Base-by-base conservation (phyloP, 2,113 vertebrate species). In the Chamaetylas fuelleborni region DNA sequence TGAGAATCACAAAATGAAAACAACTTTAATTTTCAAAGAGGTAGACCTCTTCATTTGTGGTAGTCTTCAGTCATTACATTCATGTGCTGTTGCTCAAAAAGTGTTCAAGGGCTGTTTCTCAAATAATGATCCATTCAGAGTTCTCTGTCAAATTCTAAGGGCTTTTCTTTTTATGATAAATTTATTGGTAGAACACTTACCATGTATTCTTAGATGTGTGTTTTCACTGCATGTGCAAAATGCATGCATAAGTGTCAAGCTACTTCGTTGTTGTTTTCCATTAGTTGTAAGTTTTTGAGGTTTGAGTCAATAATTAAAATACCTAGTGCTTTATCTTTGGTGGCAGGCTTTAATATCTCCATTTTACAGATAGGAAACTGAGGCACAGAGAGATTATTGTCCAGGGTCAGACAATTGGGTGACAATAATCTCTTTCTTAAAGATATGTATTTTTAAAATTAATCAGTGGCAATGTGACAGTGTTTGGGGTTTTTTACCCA, bases 361-460 rank as follows among this genome's bases (percentile, higher is more conserved):
- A 7, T 85, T 93, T 93, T 91, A 70, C 78, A 83, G 78, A 85
- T 77, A 54, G 90, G 78, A 90, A 86, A 73, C 58, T 85, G 83
- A 91, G 74, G 42, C 74, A 80, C 23, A 90, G 33, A 91, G 51
- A 36, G 26, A 43, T 86, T 80, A 82, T 73, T 11, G n/a, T n/a
- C n/a, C n/a, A n/a, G 51, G 64, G 47, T 93, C 79, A 86, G 29
- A 62, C 58, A 94, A 72, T n/a, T 73, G 36, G 26, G 38, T 90
- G 58, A 66, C 45, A 94, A 77, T 88, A 87, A 33, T 69, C 8
- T 70, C 58, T 53, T 45, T 82, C n/a, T 70, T 0, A 3, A 73
- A 94, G 78, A 15, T 83, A 38, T 16, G 23, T 58, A 60, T 90
- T 94, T 85, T 58, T n/a, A 73, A 85, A 82, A 47, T 43, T 31